Evolutionary conservation across 64 coral and sea anemone genomes (phyloP), one percentile per base, ranked within the genome.

Genomic region (Pachyseris speciosa): DNA sequence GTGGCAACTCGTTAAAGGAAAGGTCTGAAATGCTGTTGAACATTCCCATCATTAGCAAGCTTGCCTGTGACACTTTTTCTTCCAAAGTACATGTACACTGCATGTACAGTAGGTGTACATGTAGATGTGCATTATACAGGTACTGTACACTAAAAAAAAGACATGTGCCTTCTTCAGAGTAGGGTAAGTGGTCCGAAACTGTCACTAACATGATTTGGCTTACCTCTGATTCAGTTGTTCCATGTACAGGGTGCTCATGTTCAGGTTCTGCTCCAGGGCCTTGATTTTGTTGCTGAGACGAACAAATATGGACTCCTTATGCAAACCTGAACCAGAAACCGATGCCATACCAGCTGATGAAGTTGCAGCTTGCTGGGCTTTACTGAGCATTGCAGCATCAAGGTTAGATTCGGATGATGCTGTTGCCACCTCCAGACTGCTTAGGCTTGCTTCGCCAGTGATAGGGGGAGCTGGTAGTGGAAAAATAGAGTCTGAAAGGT

Each of bases 251-350:
- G 94, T 99, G 20, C 93, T 99, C 37, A 99, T 83, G 2, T 94
- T 99, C 38, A 99, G 51, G 51, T 99, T 99, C 51, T 95, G 93
- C 38, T 99, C 97, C 33, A 99, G 69, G 25, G 86, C 93, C 80
- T 99, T 99, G 74, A 99, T 95, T 42, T 94, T 95, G 85, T 95
- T 99, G 27, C 93, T 99, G 37, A 99, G 87, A 26, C 93, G 90
- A 9, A 99, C 84, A 93, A 99, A 99, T 38, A 99, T 93, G 20
- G 97, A 99, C 49, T 99, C 97, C 87, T 99, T 99, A 28, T 99
- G 94, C 42, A 72, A 75, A 1, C 86, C 75, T 64, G 94, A 91
- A 47, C 88, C 88, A 66, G 74, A 52, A 28, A 64, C 76, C 34
- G 87, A 59, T 17, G 64, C 59, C 50, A 88, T 48, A 16, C 86